Evolutionary conservation across 2,113 vertebrate species (phyloP).

Genomic region (Budorcas taxicolor): DNA sequence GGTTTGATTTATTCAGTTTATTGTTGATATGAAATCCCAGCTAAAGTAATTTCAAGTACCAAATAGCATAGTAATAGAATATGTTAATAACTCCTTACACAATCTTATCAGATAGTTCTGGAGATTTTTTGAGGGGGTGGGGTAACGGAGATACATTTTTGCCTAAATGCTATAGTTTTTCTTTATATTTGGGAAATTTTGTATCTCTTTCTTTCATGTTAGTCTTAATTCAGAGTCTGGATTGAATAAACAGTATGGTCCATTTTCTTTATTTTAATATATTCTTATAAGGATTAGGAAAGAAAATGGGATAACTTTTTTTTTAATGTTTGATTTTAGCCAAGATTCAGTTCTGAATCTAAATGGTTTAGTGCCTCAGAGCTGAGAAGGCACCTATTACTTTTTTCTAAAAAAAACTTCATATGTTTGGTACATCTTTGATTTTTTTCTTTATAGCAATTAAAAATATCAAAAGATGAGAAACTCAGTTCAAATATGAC

Average conservation of each 20-base stretch:
- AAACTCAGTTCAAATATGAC: background rate
- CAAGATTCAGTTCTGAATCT: background rate
- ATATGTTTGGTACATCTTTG: background rate
- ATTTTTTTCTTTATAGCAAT: background rate
- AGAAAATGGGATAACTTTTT: background rate
- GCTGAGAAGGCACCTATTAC: background rate
- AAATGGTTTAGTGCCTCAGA: background rate
- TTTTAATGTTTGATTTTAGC: background rate
- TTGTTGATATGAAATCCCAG: background rate
- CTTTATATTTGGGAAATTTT: background rate
- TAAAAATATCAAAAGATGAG: background rate
- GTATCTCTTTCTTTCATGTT: background rate
- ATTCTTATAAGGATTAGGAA: background rate
- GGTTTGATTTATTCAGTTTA: background rate
- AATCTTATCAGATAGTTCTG: background rate
- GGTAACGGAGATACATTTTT: background rate
- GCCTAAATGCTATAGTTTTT: background rate
- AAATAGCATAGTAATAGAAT: background rate
- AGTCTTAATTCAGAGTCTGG: background rate
- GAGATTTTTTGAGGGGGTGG: background rate
- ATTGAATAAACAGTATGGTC: background rate
- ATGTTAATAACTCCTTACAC: background rate
- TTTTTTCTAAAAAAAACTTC: background rate
- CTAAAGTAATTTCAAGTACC: background rate
- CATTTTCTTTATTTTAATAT: background rate